Percentiles rank a stretch among this genome's conserved stretches.
Evolutionary conservation across 2,888 invertebrate species (phyloP).

Genomic region (Eretmocerus hayati): DNA sequence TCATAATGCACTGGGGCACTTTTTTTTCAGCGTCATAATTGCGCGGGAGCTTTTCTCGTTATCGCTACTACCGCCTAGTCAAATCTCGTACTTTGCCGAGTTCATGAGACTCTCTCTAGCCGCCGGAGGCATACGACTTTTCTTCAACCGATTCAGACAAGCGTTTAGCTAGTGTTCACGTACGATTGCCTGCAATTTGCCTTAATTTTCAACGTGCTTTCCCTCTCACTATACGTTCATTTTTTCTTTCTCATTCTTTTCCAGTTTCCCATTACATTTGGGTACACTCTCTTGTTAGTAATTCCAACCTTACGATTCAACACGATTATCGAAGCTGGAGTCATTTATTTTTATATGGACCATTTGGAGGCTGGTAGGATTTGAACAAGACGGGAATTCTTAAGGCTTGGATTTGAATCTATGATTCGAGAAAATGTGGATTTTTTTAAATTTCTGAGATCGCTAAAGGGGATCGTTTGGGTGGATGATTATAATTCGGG

Average conservation of each 20-base stretch:
- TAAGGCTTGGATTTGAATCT: no score
- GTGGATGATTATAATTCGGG: no score
- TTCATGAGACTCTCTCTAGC: not conserved
- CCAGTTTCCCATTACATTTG: no score
- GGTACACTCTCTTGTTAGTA: not conserved
- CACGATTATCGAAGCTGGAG: not conserved
- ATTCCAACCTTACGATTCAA: not conserved
- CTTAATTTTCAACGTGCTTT: not conserved
- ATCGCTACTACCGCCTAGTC: slow-evolving; percentile 1
- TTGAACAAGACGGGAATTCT: no score
- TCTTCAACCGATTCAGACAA: no score
- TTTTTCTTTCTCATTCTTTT: not conserved
- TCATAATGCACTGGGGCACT: no score
- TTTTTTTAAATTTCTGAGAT: no score
- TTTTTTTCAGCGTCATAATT: not conserved
- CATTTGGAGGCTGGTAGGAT: no score
- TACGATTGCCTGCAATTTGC: not conserved
- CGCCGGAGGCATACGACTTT: no score
- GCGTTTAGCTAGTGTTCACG: not conserved
- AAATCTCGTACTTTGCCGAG: slow-evolving; percentile 2
- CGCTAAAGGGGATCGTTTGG: no score
- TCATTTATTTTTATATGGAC: not conserved
- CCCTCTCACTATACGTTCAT: not conserved
- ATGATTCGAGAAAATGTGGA: no score
- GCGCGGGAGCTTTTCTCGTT: not conserved